Evolutionary conservation across 2,888 invertebrate genomes (phyloP).

Genomic region (Papilio gigon): DNA sequence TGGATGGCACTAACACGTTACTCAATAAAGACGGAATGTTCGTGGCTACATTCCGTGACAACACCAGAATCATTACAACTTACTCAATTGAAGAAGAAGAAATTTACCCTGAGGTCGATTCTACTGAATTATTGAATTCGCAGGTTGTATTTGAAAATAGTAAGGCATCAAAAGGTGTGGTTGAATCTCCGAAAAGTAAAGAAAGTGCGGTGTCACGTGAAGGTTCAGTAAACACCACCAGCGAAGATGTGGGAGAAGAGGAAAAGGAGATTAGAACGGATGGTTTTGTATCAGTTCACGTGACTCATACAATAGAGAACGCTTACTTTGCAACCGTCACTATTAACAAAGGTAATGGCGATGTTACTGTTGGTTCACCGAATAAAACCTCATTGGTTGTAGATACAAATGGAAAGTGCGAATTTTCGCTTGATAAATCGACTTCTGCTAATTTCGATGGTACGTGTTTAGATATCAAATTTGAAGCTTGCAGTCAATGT

Average conservation of each 20-base stretch:
- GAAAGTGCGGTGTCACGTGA: constrained; percentile 29
- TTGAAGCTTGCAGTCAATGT: constrained; percentile 65
- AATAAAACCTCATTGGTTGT: constrained; percentile 61
- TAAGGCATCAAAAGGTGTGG: constrained; percentile 53
- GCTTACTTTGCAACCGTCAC: constrained; percentile 78
- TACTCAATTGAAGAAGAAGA: constrained; percentile 66
- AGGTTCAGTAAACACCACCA: constrained; percentile 49
- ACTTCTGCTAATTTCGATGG: constrained; percentile 68
- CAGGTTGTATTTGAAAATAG: constrained; percentile 54
- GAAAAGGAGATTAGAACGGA: constrained; percentile 55
- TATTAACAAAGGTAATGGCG: constrained; percentile 64
- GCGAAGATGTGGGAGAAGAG: constrained; percentile 54
- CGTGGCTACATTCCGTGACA: constrained; percentile 68
- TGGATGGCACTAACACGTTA: constrained; percentile 70
- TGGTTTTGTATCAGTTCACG: constrained; percentile 68
- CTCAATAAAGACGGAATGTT: constrained; percentile 72
- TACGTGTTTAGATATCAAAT: constrained; percentile 59
- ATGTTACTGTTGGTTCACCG: constrained; percentile 66
- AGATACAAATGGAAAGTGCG: constrained; percentile 59
- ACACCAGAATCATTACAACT: constrained; percentile 68
- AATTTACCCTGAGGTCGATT: constrained; percentile 66
- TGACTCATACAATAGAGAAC: constrained; percentile 74
- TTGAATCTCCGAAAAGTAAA: constrained; percentile 57
- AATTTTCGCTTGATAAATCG: constrained; percentile 60
- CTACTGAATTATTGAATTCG: constrained; percentile 63